These are phyloP conservation scores for Protobothrops mucrosquamatus DNA, from an alignment of 2,113 vertebrate genomes.

Conservation along the genomic window DNA sequence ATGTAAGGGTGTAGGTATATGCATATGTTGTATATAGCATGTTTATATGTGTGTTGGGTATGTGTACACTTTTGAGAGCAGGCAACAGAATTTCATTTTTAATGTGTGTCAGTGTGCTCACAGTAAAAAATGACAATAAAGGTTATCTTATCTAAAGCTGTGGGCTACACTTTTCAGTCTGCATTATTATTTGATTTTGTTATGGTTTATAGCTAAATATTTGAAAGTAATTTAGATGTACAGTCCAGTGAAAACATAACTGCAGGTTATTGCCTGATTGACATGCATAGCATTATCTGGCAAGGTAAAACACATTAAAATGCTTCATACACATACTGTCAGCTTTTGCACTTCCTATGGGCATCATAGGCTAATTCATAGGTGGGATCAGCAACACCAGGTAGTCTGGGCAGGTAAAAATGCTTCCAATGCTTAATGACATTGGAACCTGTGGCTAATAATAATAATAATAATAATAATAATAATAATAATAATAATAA, in stretches of 20 bases:
- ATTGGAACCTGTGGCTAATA: background rate
- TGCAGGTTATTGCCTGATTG: background rate
- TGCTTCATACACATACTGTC: background rate
- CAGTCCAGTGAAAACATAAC: background rate
- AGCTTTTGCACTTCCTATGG: background rate
- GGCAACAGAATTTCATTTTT: too few relatives aligned
- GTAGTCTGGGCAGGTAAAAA: background rate
- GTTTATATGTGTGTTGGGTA: too few relatives aligned
- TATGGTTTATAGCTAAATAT: background rate
- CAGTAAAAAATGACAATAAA: too few relatives aligned
- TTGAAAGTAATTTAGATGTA: background rate
- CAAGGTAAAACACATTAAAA: background rate
- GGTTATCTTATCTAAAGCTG: background rate
- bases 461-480: too few relatives aligned
- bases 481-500: too few relatives aligned
- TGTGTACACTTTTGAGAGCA: too few relatives aligned
- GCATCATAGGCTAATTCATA: background rate
- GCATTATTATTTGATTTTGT: background rate
- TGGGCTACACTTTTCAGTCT: background rate
- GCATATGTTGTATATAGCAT: too few relatives aligned
- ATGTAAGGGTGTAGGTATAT: too few relatives aligned
- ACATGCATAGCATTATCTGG: background rate
- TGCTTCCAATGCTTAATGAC: background rate
- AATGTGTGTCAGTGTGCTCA: too few relatives aligned
- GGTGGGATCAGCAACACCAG: too few relatives aligned